Base-by-base conservation (phyloP, 2,113 vertebrate genomes). In the Eulemur rufifrons region DNA sequence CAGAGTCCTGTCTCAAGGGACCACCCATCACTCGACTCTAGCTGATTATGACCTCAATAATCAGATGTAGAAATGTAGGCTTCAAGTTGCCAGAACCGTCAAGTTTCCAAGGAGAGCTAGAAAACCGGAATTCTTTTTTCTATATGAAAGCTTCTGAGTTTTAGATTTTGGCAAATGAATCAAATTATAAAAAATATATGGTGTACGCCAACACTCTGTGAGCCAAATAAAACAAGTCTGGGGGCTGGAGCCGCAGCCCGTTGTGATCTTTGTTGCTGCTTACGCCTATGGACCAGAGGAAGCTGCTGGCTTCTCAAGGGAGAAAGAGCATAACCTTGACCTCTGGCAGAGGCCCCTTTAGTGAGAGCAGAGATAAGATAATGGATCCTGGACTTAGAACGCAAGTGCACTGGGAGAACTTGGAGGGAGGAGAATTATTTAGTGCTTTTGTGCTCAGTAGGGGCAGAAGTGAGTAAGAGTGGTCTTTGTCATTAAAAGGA, bases 61-160 rank as follows among this genome's bases (percentile, higher is more conserved):
- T 63, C 61, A 29, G 61, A 63, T 21, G 34, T 37, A 52, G 90
- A 85, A 91, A 76, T 59, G 83, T 12, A 59, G 66, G 59, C 37
- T 17, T 82, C 6, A 3, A 21, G 34, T 69, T 71, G 83, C 90
- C 78, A 56, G 56, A 68, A 63, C 90, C 71, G 80, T 45, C 27
- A 68, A 66, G 54, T 42, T 71, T 94, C 91, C 39, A 34, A 59
- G 47, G 66, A 77, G 82, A 94, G 56, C 84, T 89, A 66, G 82
- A 93, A 91, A 84, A 93, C 64, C 69, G 52, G 52, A 27, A 34
- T 76, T 85, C 88, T 64, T 93, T 63, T 45, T 50, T 50, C 13
- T 18, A n/a, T 61, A 39, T 45, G 61, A 94, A 86, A 91, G 15
- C 74, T 45, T 95, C 68, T 82, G 95, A 94, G 61, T 95, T 89